Conservation (phyloP, 1,140 invertebrate species). For the Diorhabda sublineata region DNA sequence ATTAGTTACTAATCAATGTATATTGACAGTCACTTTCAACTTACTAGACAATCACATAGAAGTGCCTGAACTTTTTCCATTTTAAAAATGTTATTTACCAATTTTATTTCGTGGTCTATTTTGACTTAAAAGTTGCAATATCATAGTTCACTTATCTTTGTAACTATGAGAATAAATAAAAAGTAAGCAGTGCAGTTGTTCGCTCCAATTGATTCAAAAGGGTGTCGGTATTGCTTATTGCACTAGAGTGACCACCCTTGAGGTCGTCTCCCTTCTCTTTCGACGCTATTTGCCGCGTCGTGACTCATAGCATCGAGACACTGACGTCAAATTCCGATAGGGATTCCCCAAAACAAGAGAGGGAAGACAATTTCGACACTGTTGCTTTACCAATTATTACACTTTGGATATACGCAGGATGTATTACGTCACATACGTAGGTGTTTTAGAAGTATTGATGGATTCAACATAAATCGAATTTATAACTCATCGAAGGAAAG, state of each 20-base stretch:
- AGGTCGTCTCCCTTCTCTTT: conserved; percentile 11
- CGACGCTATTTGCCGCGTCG: conserved; percentile 19
- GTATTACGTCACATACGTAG: background rate
- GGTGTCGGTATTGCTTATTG: conserved; percentile 18
- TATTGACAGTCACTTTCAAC: too few species aligned
- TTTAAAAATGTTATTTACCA: too few species aligned
- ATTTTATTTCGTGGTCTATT: too few species aligned
- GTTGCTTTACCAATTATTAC: conserved; percentile 26
- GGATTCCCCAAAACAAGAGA: conserved; percentile 21
- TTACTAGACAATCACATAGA: too few species aligned
- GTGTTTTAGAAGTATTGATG: conserved; percentile 2
- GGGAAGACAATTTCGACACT: conserved; percentile 18
- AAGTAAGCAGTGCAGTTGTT: background rate
- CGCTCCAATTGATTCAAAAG: conserved; percentile 8
- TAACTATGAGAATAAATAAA: background rate
- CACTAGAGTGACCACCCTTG: conserved; percentile 24
- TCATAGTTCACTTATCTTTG: too few species aligned
- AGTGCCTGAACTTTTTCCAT: too few species aligned
- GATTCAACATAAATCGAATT: conserved; percentile 2
- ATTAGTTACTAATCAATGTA: too few species aligned
- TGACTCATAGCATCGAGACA: conserved; percentile 24
- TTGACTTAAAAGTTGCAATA: too few species aligned
- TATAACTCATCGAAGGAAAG: background rate
- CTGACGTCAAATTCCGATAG: conserved; percentile 14
- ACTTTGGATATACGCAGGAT: conserved; percentile 3